Evolutionary conservation across 2,113 vertebrate genomes (phyloP), one percentile per base, ranked within the genome.

Genomic region (Motacilla tschutschensis): DNA sequence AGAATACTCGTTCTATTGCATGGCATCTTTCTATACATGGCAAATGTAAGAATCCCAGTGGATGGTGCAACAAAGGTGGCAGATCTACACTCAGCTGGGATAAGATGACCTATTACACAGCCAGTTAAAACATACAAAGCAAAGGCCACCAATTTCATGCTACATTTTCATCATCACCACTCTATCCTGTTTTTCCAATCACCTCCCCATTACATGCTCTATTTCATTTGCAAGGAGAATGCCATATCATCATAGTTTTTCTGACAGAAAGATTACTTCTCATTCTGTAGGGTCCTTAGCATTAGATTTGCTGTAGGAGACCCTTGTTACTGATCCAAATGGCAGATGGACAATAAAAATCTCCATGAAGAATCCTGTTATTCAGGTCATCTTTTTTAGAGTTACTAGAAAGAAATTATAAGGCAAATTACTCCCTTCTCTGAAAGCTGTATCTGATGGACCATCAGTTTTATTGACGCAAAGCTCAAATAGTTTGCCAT

Each of bases 201-300:
- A 67, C 25, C 21, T 40, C 21, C 3, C 5, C 54, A 29, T 25
- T 22, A 83, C 3, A 20, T 7, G 17, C 33, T 71, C 10, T 13
- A 14, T 51, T 63, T 46, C 36, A 75, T 19, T 36, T 67, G 31
- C 40, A 78, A 58, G 36, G 5, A 83, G 8, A 78, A 63, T 31
- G n/a, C 25, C 1, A 1, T 24, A 36, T 62, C 38, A 44, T 22
- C 2, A 1, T 0, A 1, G 14, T 36, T 81, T 51, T 31, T 46
- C 44, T 48, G 31, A 64, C 65, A 11, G 83, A 51, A 64, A 2
- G 0, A 59, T 33, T 64, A 55, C 6, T 33, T 80, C 21, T n/a
- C 25, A 29, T 55, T 60, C 38, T 5, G 5, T 12, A 66, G 36
- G 18, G 44, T 59, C 36, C 29, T 74, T 70, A 51, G 33, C 28